Evolutionary conservation across 2,113 vertebrate species (phyloP).

Genomic region (Thamnaconus septentrionalis): DNA sequence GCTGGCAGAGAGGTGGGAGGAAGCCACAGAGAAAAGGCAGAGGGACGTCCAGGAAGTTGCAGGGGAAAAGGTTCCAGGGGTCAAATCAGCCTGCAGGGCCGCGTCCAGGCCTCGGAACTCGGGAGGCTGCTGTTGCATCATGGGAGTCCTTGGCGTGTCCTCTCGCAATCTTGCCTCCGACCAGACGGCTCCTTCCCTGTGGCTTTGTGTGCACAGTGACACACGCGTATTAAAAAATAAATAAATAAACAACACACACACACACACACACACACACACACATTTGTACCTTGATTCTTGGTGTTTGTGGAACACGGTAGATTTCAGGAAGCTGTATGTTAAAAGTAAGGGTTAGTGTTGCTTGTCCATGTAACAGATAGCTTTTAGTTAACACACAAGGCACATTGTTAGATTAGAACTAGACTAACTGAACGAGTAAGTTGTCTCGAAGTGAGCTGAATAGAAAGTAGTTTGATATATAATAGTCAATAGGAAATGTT

Average conservation of each 20-base stretch:
- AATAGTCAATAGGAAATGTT: too few relatives aligned
- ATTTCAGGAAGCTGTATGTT: too few relatives aligned
- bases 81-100: slow-evolving; percentile 64
- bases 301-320: too few relatives aligned
- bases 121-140: slow-evolving; percentile 56
- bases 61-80: slow-evolving; percentile 41
- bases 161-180: slow-evolving; percentile 61
- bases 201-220: slow-evolving; percentile 33
- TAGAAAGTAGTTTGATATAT: too few relatives aligned
- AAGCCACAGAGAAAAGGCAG: slow-evolving; percentile 26
- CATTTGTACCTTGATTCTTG: not conserved
- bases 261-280: slow-evolving; percentile 21
- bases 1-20: slow-evolving; percentile 33
- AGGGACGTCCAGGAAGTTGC: slow-evolving; percentile 51
- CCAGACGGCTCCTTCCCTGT: slow-evolving; percentile 52
- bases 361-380: too few relatives aligned
- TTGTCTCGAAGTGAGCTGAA: too few relatives aligned
- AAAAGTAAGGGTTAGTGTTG: too few relatives aligned
- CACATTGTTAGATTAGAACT: too few relatives aligned
- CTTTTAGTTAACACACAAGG: too few relatives aligned
- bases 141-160: slow-evolving; percentile 69
- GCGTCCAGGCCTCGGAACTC: slow-evolving; percentile 44
- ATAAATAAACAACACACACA: slow-evolving; percentile 13
- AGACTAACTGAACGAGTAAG: too few relatives aligned
- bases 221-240: slow-evolving; percentile 12